Base-by-base conservation (phyloP, 2,888 invertebrate species). In the Penaeus monodon region DNA sequence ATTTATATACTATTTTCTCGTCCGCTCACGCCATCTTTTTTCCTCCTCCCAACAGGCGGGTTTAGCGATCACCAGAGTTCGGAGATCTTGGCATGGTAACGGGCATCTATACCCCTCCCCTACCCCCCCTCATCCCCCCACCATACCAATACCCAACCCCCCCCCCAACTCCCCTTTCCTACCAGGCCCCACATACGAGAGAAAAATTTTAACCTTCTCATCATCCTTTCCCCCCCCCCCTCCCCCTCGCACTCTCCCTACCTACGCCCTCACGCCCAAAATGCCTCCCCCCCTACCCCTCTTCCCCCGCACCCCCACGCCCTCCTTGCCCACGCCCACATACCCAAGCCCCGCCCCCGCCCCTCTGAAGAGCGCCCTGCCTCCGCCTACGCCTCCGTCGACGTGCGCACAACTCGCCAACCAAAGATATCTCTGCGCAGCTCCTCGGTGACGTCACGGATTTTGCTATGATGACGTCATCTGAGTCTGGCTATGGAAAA, bases 51-150 rank as follows among this genome's bases (percentile, higher is more conserved):
- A 65, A 66, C 89, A 8, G 84, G 85, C 27, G 86, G 84, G n/a
- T 89, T 89, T 80, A 89, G 85, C 78, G 89, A 89, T 70, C 89
- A 87, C 73, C 86, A 86, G 81, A 87, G 70, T 68, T 83, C 86
- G 57, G 89, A 89, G 70, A 86, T 89, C n/a, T 29, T 89, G 81
- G 89, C 87, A 64, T 89, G 89, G 89, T 89, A 89, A 88, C 86
- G 68, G 73, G 64, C 68, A 29, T 27, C 29, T 63, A n/a, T 64
- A 8, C 74, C 33, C 17, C 44, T 14, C 20, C 27, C n/a, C 33
- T 49, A 49, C 12, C 27, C 74, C 10, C 22, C 44, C 68, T 1
- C 81, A 12, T 4, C 76, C 64, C 24, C 57, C 57, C 29, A 77
- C 7, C 7, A 6, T 27, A 77, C 38, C 38, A 6, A 38, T 38